Evolutionary conservation across 2,888 invertebrate species (phyloP).

Genomic region (Digitonthophagus gazella): DNA sequence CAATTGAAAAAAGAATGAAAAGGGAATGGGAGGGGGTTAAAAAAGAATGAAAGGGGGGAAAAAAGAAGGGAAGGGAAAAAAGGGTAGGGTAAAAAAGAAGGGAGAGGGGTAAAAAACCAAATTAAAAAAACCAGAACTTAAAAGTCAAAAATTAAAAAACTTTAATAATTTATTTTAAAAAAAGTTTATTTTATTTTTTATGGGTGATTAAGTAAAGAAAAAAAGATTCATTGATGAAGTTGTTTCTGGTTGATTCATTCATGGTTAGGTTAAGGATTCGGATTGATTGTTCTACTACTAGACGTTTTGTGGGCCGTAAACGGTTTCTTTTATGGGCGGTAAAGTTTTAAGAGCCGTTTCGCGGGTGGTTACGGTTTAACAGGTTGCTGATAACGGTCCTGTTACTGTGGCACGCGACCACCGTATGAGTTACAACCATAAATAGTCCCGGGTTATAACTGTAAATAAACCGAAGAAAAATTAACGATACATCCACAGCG

Average conservation of each 20-base stretch:
- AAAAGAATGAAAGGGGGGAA: neutral
- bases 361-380: slow-evolving; percentile 26
- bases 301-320: slow-evolving; percentile 48
- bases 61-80: neutral
- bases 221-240: slow-evolving; percentile 26
- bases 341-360: slow-evolving; percentile 51
- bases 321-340: slow-evolving; percentile 53
- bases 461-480: slow-evolving; percentile 6
- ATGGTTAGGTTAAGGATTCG: slow-evolving; percentile 25
- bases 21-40: neutral
- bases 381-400: slow-evolving; percentile 33
- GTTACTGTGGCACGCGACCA: slow-evolving; percentile 1
- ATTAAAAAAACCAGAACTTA: slow-evolving; percentile 2
- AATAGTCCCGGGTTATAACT: slow-evolving; percentile 3
- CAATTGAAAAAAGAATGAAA: neutral
- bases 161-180: slow-evolving; percentile 20
- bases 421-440: slow-evolving; percentile 8
- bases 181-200: too few relatives aligned
- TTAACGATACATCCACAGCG: slow-evolving; percentile 1
- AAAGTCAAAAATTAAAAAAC: slow-evolving; percentile 28
- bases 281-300: slow-evolving; percentile 45
- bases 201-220: slow-evolving; percentile 29
- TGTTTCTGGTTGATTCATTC: slow-evolving; percentile 23
- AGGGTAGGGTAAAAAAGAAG: neutral
- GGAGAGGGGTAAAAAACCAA: neutral